Conservation (phyloP, 2,797 vertebrate genomes). For the Denticeps clupeoides region DNA sequence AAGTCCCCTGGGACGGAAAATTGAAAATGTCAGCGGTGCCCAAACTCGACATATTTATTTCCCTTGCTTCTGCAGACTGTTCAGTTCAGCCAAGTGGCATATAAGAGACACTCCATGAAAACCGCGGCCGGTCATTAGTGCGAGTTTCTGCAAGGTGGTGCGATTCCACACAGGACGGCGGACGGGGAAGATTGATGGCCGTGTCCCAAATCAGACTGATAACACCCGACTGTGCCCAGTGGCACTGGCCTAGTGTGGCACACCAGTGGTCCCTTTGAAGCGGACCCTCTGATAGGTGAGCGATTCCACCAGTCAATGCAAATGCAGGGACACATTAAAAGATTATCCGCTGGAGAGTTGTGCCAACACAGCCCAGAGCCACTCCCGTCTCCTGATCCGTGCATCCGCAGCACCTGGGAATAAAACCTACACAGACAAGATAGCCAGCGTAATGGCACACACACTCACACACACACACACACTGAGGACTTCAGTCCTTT, state of each 20-base stretch:
- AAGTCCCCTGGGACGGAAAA: slow-evolving; percentile 10
- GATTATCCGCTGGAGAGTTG: slow-evolving; percentile 54
- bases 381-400: slow-evolving; percentile 52
- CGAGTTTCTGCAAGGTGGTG: slow-evolving; percentile 37
- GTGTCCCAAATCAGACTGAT: slow-evolving; percentile 61
- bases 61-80: slow-evolving; percentile 9
- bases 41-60: background rate
- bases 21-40: slow-evolving; percentile 8
- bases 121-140: slow-evolving; percentile 8
- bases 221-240: slow-evolving; percentile 61
- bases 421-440: slow-evolving; percentile 44
- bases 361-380: slow-evolving; percentile 50
- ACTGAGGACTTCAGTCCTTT: no score
- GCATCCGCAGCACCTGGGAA: slow-evolving; percentile 54
- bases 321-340: slow-evolving; percentile 58
- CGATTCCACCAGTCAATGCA: slow-evolving; percentile 51
- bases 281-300: slow-evolving; percentile 45
- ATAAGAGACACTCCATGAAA: slow-evolving; percentile 21
- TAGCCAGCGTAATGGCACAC: slow-evolving; percentile 5
- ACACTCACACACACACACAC: background rate
- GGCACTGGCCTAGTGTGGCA: slow-evolving; percentile 43
- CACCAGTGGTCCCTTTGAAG: slow-evolving; percentile 38
- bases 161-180: slow-evolving; percentile 45
- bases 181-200: slow-evolving; percentile 59
- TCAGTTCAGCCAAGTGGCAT: slow-evolving; percentile 14